Percentiles rank a stretch among this genome's conserved stretches.
Evolutionary conservation across 2,113 vertebrate species (phyloP).

Genomic region (Chloroceryle aenea): DNA sequence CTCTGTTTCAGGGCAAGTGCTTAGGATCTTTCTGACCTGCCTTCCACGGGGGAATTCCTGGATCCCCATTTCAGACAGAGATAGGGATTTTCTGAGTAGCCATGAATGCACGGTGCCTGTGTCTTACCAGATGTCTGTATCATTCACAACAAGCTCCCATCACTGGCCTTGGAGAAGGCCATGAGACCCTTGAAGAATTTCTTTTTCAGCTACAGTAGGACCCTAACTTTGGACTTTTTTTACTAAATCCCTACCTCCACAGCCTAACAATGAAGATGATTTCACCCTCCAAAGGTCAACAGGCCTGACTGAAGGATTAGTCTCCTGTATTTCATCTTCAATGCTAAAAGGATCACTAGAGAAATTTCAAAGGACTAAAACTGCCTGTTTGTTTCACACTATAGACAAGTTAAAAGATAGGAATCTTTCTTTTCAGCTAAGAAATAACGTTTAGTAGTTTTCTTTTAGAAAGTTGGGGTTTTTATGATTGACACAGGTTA

Average conservation of each 20-base stretch:
- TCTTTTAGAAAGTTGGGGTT: neutral
- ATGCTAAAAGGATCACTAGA: neutral
- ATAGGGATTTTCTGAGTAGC: neutral
- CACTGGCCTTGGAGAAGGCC: neutral
- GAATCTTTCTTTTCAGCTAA: neutral
- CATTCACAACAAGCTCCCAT: neutral
- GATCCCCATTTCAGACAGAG: fast-evolving
- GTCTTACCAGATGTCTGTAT: neutral
- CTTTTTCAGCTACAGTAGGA: neutral
- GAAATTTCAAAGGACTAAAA: neutral
- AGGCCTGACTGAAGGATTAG: neutral
- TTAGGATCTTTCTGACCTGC: neutral
- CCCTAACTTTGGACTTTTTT: neutral
- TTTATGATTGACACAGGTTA: neutral
- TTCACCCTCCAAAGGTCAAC: neutral
- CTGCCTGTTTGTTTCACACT: neutral
- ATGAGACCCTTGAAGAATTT: neutral
- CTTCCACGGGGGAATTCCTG: fast-evolving
- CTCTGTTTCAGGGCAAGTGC: neutral
- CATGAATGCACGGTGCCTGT: neutral
- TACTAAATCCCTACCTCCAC: neutral
- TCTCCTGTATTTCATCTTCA: neutral
- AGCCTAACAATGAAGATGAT: neutral
- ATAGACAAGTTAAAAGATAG: neutral
- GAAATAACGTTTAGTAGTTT: neutral